phyloP scores from a whole-genome alignment of 2,113 vertebrate genomes.

The Poeciliopsis retropinna region DNA sequence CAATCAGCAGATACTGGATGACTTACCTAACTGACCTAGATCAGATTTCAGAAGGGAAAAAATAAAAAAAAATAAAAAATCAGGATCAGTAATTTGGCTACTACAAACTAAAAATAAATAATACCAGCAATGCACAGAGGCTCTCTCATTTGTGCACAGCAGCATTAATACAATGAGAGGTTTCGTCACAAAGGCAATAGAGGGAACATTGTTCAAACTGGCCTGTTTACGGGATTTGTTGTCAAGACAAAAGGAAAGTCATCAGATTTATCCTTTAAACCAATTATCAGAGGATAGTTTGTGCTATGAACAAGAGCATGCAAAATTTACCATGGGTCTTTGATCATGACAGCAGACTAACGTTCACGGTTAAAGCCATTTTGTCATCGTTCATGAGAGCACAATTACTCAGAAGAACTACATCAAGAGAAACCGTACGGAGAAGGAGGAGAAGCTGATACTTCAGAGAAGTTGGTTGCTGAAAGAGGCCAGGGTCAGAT shows the following conservation, averaged over 20 bases:
- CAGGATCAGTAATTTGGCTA: neutral
- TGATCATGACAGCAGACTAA: neutral
- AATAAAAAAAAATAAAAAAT: neutral
- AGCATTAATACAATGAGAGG: neutral
- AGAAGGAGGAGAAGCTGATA: constrained; percentile 11
- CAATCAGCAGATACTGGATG: neutral
- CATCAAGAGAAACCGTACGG: constrained; percentile 24
- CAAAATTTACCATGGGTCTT: neutral
- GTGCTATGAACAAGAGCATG: neutral
- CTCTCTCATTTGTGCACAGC: neutral
- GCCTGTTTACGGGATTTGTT: neutral
- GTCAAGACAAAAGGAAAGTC: neutral
- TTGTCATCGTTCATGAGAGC: constrained; percentile 1
- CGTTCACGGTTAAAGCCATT: neutral
- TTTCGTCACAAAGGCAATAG: neutral
- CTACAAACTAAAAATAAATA: neutral
- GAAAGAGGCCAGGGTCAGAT: constrained; percentile 30
- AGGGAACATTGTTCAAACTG: neutral
- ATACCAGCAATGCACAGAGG: neutral
- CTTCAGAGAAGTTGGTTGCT: constrained; percentile 42
- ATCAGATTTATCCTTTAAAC: constrained; percentile 1
- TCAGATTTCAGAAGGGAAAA: too few relatives aligned
- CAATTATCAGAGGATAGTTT: neutral
- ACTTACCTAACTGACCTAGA: neutral
- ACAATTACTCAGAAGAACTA: neutral